Conservation (phyloP, 2,113 vertebrate species). For the Trinectes maculatus region DNA sequence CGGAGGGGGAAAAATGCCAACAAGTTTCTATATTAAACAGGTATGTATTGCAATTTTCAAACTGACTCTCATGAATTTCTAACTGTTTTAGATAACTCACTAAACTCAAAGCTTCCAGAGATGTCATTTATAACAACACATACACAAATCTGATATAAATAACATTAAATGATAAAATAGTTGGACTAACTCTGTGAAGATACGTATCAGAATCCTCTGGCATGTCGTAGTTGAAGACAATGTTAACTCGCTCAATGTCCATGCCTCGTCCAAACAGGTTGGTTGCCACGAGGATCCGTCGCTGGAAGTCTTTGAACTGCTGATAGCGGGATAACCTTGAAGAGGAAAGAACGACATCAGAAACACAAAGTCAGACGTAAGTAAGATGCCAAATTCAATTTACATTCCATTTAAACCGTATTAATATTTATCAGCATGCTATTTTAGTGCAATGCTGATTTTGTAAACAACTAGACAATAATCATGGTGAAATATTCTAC, state of each 20-base stretch:
- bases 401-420: neutral
- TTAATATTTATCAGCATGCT: neutral
- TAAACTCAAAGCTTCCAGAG: too few species aligned
- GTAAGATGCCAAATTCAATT: neutral
- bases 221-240: constrained; percentile 93
- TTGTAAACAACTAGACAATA: neutral
- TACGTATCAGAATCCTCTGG: constrained; percentile 91
- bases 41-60: too few species aligned
- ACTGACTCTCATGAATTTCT: too few species aligned
- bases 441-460: neutral
- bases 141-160: neutral
- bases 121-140: neutral
- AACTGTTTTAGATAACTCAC: too few species aligned
- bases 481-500: constrained; percentile 62
- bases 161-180: neutral
- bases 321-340: constrained; percentile 87
- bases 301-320: constrained; percentile 92
- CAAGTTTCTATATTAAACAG: neutral
- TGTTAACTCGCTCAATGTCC: constrained; percentile 92
- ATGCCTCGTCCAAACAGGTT: constrained; percentile 93
- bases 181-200: constrained; percentile 85
- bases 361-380: neutral
- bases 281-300: constrained; percentile 89
- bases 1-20: neutral
- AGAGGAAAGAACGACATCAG: neutral